Conservation (phyloP, 2,888 invertebrate genomes). For the Entomobrya multifasciata region DNA sequence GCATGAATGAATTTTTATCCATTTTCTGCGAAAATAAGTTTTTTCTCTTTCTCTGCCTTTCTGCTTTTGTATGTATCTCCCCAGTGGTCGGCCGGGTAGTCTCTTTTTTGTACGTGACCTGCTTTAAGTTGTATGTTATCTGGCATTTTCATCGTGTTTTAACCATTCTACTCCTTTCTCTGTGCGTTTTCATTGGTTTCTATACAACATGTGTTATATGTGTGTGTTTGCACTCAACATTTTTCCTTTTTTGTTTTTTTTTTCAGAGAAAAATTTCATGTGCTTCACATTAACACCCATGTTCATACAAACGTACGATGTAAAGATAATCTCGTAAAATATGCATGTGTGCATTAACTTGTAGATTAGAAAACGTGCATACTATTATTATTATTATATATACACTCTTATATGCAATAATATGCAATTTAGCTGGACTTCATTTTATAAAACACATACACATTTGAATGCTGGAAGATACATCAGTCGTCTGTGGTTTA, state of each 20-base stretch:
- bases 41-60: constrained; percentile 48
- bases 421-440: no score
- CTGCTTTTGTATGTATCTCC: no score
- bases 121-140: constrained; percentile 66
- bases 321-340: background rate
- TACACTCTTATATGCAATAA: background rate
- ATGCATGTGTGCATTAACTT: constrained; percentile 19
- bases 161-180: constrained; percentile 1
- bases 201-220: no score
- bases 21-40: constrained; percentile 70
- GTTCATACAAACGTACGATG: constrained; percentile 1
- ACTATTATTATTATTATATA: no score
- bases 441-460: no score
- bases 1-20: constrained; percentile 75
- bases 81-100: constrained; percentile 70
- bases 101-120: constrained; percentile 68
- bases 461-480: background rate
- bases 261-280: constrained; percentile 14
- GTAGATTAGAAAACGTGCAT: constrained; percentile 7
- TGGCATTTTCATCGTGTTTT: constrained; percentile 57
- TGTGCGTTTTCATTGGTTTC: no score
- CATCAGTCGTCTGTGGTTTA: no score
- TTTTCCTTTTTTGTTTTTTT: background rate
- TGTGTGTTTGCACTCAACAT: no score
- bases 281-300: constrained; percentile 54